Evolutionary conservation across 2,888 invertebrate species (phyloP).

Genomic region (Mesorhabditis spiculigera): DNA sequence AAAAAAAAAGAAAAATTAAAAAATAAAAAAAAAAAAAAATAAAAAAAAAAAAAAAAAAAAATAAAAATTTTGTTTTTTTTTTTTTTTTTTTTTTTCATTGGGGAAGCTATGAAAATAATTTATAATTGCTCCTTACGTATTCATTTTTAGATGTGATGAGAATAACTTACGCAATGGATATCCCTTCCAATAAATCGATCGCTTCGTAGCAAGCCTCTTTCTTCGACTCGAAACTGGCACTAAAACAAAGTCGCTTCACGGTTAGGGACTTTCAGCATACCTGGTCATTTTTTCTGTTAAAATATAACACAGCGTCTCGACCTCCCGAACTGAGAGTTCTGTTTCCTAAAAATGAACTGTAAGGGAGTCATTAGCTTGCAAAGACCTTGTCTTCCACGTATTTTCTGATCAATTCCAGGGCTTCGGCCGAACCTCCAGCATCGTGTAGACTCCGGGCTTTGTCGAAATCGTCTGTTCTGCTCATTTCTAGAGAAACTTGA

Average conservation of each 20-base stretch:
- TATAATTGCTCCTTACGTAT: neutral
- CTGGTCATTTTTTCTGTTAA: neutral
- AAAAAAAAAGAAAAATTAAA: no score
- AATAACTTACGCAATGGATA: constrained; percentile 29
- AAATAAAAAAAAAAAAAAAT: no score
- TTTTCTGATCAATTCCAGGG: neutral
- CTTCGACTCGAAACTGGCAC: constrained; percentile 38
- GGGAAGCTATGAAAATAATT: neutral
- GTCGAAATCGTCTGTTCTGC: neutral
- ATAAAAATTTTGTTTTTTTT: neutral
- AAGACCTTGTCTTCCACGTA: neutral
- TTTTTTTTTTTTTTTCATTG: neutral
- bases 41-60: neutral
- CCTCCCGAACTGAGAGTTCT: neutral
- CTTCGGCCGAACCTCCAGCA: neutral
- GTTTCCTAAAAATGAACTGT: neutral
- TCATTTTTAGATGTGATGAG: no score
- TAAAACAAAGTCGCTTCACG: constrained; percentile 15
- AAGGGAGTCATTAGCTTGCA: neutral
- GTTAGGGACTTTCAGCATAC: neutral
- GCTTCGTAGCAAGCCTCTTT: constrained; percentile 34
- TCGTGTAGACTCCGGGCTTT: neutral
- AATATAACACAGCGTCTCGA: neutral
- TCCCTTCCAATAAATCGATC: constrained; percentile 30
- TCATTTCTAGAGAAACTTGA: neutral